Conservation (phyloP, 2,888 invertebrate genomes). For the Lepidochitona cinerea region DNA sequence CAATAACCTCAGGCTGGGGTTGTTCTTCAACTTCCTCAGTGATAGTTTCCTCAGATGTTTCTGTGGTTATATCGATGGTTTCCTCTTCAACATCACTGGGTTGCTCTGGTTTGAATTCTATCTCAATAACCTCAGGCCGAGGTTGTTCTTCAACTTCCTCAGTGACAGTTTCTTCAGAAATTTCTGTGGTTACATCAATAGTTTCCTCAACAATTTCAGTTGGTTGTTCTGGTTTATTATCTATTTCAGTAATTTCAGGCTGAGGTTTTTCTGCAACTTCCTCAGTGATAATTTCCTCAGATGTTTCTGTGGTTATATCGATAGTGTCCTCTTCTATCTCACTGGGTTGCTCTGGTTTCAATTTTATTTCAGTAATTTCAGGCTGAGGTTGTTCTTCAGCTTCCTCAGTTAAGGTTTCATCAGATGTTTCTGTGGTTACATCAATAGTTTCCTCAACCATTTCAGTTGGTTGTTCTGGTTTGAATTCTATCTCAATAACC, state of each 20-base stretch:
- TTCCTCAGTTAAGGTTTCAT: background rate
- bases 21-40: background rate
- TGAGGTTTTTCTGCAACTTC: background rate
- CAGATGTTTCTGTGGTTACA: constrained; percentile 25
- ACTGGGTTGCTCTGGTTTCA: background rate
- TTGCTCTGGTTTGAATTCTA: background rate
- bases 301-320: background rate
- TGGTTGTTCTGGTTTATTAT: background rate
- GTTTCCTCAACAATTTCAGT: no score
- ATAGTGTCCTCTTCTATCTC: background rate
- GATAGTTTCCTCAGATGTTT: background rate
- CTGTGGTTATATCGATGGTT: background rate
- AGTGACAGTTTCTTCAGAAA: background rate
- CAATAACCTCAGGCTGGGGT: background rate
- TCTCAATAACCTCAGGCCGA: background rate
- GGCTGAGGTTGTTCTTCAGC: background rate
- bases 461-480: background rate
- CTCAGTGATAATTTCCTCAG: background rate
- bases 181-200: no score
- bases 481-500: background rate
- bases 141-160: background rate
- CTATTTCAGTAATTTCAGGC: background rate
- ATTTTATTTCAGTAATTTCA: background rate
- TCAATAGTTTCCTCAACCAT: no score
- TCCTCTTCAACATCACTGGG: background rate